Evolutionary conservation across 1,140 invertebrate genomes (phyloP).

Genomic region (Papilio helenus): DNA sequence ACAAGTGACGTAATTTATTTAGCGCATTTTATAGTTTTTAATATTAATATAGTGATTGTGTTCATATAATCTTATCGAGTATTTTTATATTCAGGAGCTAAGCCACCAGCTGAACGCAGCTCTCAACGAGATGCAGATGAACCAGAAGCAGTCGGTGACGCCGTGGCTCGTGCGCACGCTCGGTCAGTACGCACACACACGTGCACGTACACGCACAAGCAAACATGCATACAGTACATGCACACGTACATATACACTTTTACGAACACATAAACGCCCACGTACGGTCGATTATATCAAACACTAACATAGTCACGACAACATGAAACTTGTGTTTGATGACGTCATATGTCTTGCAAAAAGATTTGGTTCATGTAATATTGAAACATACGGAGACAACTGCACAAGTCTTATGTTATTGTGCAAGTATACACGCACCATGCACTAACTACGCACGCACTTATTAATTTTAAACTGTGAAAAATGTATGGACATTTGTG

Average conservation of each 20-base stretch:
- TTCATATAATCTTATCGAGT: too few relatives aligned
- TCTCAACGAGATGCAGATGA: constrained; percentile 90
- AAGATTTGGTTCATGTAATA: too few relatives aligned
- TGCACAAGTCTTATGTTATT: too few relatives aligned
- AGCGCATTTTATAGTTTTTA: too few relatives aligned
- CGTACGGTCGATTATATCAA: not conserved
- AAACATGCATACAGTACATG: not conserved
- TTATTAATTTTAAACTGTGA: too few relatives aligned
- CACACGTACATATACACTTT: not conserved
- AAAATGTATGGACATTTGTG: too few relatives aligned
- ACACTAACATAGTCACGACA: not conserved
- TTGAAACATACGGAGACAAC: too few relatives aligned
- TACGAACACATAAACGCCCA: not conserved
- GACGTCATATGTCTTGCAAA: not conserved
- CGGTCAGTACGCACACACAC: constrained; percentile 60
- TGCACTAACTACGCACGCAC: too few relatives aligned
- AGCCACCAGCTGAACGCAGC: constrained; percentile 95
- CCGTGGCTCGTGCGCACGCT: constrained; percentile 96
- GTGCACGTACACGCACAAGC: not conserved
- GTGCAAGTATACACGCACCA: too few relatives aligned
- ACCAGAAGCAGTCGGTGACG: constrained; percentile 88
- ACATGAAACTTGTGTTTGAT: not conserved
- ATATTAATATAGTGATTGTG: too few relatives aligned
- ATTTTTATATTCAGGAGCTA: constrained; percentile 86
- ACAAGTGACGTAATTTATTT: too few relatives aligned